These are phyloP conservation scores for Pheosia tremula DNA, from an alignment of 2,888 invertebrate species.

Conservation along the genomic window DNA sequence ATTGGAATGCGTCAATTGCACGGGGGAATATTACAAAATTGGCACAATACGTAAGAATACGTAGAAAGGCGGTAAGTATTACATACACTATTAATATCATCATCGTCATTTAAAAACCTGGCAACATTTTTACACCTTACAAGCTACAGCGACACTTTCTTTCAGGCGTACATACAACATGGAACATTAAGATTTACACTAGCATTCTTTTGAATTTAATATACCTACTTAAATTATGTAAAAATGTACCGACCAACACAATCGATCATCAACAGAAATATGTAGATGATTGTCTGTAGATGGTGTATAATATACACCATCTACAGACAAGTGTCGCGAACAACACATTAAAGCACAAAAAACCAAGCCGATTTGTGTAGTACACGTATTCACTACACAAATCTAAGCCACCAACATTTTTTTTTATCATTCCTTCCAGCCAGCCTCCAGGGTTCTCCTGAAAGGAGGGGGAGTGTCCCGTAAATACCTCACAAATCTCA, in stretches of 20 bases:
- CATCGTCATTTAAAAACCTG: slow-evolving; percentile 48
- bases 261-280: too few species aligned
- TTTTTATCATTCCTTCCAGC: too few species aligned
- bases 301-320: too few species aligned
- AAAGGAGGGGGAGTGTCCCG: too few species aligned
- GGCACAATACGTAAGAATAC: slow-evolving; percentile 59
- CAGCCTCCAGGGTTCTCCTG: too few species aligned
- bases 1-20: slow-evolving; percentile 59
- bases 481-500: too few species aligned
- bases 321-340: too few species aligned
- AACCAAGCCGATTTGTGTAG: too few species aligned
- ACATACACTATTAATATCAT: slow-evolving; percentile 36
- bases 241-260: slow-evolving; percentile 4
- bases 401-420: too few species aligned
- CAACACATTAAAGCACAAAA: too few species aligned
- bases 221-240: neutral
- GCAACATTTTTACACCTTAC: slow-evolving; percentile 65
- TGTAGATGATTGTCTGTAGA: too few species aligned
- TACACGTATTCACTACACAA: too few species aligned
- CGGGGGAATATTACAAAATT: slow-evolving; percentile 56
- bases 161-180: slow-evolving; percentile 59
- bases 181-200: slow-evolving; percentile 51
- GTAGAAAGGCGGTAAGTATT: slow-evolving; percentile 56
- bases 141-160: slow-evolving; percentile 53
- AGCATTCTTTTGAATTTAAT: slow-evolving; percentile 28